Conservation (phyloP, 1,140 invertebrate genomes). For the Galendromus occidentalis region DNA sequence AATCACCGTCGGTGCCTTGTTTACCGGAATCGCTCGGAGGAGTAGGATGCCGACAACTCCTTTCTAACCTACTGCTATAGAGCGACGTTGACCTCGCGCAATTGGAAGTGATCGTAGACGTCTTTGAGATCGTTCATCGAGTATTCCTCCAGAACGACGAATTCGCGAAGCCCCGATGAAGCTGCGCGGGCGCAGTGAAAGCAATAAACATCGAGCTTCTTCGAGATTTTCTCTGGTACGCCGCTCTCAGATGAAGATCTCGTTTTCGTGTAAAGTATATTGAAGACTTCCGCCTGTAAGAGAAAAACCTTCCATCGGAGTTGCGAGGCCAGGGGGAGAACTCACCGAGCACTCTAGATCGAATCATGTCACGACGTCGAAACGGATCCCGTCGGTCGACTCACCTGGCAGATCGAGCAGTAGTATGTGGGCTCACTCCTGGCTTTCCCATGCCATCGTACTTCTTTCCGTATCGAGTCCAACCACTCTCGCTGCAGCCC, state of each 20-base stretch:
- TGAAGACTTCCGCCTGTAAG: constrained; percentile 81
- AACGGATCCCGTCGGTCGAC: constrained; percentile 14
- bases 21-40: too few relatives aligned
- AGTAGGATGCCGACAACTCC: too few relatives aligned
- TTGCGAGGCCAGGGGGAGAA: too few relatives aligned
- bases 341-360: not conserved
- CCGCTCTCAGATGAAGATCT: not conserved
- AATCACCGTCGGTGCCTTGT: too few relatives aligned
- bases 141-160: constrained; percentile 90
- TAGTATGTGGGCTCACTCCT: constrained; percentile 94
- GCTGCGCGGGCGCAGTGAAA: constrained; percentile 79
- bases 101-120: constrained; percentile 68
- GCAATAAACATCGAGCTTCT: constrained; percentile 92
- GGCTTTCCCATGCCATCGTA: constrained; percentile 77
- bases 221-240: constrained; percentile 52
- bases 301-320: not conserved
- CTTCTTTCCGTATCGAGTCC: constrained; percentile 39
- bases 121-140: constrained; percentile 67
- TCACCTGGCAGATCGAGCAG: constrained; percentile 88
- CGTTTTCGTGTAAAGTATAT: constrained; percentile 74
- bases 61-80: too few relatives aligned
- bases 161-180: constrained; percentile 59
- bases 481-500: not conserved
- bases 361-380: too few relatives aligned
- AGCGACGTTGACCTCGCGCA: constrained; percentile 24